Base-by-base conservation (phyloP, 2,888 invertebrate genomes). In the Rhagonycha fulva region DNA sequence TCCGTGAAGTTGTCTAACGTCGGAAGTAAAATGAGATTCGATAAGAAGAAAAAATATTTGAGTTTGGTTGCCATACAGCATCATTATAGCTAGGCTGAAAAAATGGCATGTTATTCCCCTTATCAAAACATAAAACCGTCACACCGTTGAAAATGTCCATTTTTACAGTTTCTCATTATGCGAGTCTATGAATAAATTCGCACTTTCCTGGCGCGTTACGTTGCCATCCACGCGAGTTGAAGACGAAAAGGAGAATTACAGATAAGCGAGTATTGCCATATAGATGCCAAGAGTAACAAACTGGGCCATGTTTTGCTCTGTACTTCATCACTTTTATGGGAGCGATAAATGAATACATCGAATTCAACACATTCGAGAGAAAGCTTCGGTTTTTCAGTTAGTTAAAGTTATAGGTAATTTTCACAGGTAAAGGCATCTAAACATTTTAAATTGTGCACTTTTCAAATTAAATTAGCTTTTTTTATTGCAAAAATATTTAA, bases 131-230 rank as follows among this genome's bases (percentile, higher is more conserved):
- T 88, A 88, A 88, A 88, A 88, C 86, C 87, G 86, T 86, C 87
- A 87, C 85, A 85, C 82, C 84, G 86, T 83, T 84, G 87, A 85
- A 88, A 89, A 89, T 88, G 89, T 88, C 87, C 88, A 89, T 89
- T 89, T 89, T 89, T 89, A 88, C 88, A 87, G 88, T 88, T 88
- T 89, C 89, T 89, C 88, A 89, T 89, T 89, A 89, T 88, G 87
- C 87, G 86, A 87, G 86, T 88, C 89, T 88, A 89, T 89, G 89
- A 89, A 89, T 89, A 89, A 89, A 89, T 89, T 89, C 88, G 88
- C 88, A 89, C 88, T 89, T 88, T 86, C 82, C 84, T 84, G 84
- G 84, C 85, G 86, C 86, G 87, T 85, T 85, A 85, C 84, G 84
- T 84, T 83, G 81, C 81, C 78, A 78, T 80, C 78, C 84, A 82